Percentiles rank a stretch among this genome's conserved stretches.
phyloP scores from a whole-genome alignment of 2,797 vertebrate genomes.

The Dipus sagitta region DNA sequence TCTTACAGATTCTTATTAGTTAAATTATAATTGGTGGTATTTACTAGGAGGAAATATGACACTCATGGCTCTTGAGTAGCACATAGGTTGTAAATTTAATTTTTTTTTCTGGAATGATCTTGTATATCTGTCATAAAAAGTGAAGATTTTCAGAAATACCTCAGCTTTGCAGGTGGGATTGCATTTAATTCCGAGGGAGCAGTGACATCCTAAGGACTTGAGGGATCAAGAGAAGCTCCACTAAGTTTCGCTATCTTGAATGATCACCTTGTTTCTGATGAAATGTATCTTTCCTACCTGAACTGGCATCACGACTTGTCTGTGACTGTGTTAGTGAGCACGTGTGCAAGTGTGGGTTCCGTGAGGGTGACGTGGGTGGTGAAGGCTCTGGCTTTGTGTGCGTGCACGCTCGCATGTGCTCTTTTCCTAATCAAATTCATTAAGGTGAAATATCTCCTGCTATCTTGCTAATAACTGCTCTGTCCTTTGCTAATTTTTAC shows the following conservation, averaged over 20 bases:
- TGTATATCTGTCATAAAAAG: not conserved
- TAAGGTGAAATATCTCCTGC: constrained; percentile 4
- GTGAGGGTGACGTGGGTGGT: not conserved
- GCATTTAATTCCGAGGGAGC: not conserved
- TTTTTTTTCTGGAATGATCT: not conserved
- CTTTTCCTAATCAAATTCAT: not conserved
- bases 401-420: not conserved
- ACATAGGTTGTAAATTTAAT: not conserved
- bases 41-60: not conserved
- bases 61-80: not conserved
- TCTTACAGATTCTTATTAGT: not conserved
- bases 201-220: not conserved
- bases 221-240: not conserved
- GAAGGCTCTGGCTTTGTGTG: not conserved
- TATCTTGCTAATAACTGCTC: constrained; percentile 25
- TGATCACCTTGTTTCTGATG: not conserved
- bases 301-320: not conserved
- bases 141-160: not conserved
- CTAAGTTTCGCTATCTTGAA: not conserved
- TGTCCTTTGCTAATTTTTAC: constrained; percentile 25
- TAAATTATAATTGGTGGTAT: not conserved
- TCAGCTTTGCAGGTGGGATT: not conserved
- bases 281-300: not conserved
- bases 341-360: not conserved
- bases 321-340: not conserved